Evolutionary conservation across 2,797 vertebrate genomes (phyloP).

Genomic region (Catamblyrhynchus diadema): DNA sequence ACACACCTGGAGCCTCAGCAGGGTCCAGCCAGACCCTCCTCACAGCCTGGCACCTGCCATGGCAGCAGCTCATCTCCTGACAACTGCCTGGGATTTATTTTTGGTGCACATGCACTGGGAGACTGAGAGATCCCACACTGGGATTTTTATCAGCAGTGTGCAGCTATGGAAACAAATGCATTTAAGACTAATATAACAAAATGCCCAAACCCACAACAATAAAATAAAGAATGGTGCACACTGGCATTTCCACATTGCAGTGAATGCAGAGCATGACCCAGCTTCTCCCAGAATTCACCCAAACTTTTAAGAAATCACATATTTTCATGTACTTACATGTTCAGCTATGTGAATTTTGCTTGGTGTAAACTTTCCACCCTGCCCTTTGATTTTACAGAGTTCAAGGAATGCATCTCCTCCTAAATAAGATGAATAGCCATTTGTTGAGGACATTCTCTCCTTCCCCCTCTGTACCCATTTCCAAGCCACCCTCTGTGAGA

Average conservation of each 20-base stretch:
- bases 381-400: not conserved
- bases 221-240: not conserved
- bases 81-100: conserved; percentile 1
- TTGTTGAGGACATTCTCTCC: not conserved
- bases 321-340: not conserved
- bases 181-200: conserved; percentile 29
- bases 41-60: not conserved
- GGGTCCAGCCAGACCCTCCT: not conserved
- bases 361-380: not conserved
- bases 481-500: not conserved
- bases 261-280: not conserved
- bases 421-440: not conserved
- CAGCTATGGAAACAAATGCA: conserved; percentile 56
- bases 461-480: not conserved
- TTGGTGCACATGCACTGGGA: not conserved
- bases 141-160: not conserved
- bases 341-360: not conserved
- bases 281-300: not conserved
- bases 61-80: not conserved
- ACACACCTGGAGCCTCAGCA: not conserved
- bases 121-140: not conserved
- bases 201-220: not conserved
- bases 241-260: not conserved
- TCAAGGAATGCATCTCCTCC: not conserved
- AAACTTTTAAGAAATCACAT: not conserved